Conservation (phyloP, 2,797 vertebrate genomes). For the Acanthiza pusilla region DNA sequence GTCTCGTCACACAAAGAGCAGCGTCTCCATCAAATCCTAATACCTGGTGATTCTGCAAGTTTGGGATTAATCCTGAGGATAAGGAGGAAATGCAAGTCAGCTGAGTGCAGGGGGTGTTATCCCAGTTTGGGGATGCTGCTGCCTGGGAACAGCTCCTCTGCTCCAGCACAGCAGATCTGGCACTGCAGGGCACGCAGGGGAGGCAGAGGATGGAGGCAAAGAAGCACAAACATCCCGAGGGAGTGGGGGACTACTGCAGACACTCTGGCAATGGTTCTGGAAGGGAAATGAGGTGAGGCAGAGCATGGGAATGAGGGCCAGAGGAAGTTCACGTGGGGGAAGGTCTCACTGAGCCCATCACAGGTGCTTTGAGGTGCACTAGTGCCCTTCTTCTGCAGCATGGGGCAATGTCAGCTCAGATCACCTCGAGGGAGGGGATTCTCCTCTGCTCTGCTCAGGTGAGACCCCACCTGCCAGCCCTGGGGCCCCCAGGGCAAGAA, state of each 20-base stretch:
- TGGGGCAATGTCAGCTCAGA: accelerated
- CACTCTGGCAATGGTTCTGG: not conserved
- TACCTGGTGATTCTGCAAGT: not conserved
- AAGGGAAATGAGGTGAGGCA: not conserved
- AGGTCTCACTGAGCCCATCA: not conserved
- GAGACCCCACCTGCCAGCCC: not conserved
- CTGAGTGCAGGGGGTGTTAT: not conserved
- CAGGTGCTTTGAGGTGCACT: accelerated
- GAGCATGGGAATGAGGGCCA: not conserved
- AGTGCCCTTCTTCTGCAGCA: not conserved
- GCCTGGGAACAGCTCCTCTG: not conserved
- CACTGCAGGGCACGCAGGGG: not conserved
- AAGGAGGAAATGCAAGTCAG: conserved; percentile 14
- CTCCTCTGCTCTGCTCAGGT: not conserved
- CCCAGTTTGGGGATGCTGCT: not conserved
- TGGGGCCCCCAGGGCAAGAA: not conserved
- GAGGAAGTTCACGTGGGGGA: accelerated
- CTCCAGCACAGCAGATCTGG: not conserved
- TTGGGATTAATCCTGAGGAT: not conserved
- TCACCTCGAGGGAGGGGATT: not conserved
- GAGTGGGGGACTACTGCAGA: accelerated
- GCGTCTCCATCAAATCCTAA: not conserved
- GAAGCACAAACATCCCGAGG: not conserved
- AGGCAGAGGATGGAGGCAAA: not conserved
- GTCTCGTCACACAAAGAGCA: not conserved